A percentile compares a stretch with the other conserved stretches of the same genome.
Conservation (phyloP, 1,140 invertebrate species). For the Anoplophora glabripennis region DNA sequence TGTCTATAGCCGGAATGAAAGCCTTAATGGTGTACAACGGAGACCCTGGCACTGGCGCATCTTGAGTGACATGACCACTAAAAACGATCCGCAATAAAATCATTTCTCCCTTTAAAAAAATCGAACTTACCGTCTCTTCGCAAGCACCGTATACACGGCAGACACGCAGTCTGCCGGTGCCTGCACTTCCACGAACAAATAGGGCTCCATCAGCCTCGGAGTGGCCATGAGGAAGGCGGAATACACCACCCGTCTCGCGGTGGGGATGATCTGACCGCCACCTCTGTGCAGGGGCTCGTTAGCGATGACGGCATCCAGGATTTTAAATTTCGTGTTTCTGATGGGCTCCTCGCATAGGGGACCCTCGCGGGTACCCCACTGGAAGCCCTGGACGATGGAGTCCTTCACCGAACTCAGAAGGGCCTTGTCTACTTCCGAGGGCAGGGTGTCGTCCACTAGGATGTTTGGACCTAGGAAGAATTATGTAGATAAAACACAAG, state of each 20-base stretch:
- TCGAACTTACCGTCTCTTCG: slow-evolving; percentile 70
- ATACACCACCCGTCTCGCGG: slow-evolving; percentile 94
- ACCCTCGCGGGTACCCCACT: slow-evolving; percentile 98
- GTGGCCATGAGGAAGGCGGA: slow-evolving; percentile 99
- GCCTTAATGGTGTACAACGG: slow-evolving; percentile 99
- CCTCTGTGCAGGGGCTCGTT: slow-evolving; percentile 90
- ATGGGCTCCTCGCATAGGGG: slow-evolving; percentile 99
- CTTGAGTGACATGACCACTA: slow-evolving; percentile 96
- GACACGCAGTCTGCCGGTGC: slow-evolving; percentile 99
- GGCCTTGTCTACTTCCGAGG: slow-evolving; percentile 96
- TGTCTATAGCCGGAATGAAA: slow-evolving; percentile 99
- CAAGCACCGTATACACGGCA: slow-evolving; percentile 97
- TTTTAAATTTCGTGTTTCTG: slow-evolving; percentile 99
- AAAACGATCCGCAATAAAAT: slow-evolving; percentile 8
- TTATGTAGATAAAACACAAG: too few relatives aligned
- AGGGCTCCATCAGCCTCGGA: slow-evolving; percentile 99
- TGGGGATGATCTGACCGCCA: slow-evolving; percentile 94
- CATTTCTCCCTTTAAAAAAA: neutral
- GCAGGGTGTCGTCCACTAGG: slow-evolving; percentile 96
- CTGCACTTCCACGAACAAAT: slow-evolving; percentile 97
- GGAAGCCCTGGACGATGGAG: slow-evolving; percentile 96
- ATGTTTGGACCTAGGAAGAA: slow-evolving; percentile 82
- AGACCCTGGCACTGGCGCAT: slow-evolving; percentile 97
- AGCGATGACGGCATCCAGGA: slow-evolving; percentile 95
- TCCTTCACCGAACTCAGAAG: slow-evolving; percentile 91